Evolutionary conservation across 2,113 vertebrate genomes (phyloP), one percentile per base, ranked within the genome.

Genomic region (Chroicocephalus ridibundus): DNA sequence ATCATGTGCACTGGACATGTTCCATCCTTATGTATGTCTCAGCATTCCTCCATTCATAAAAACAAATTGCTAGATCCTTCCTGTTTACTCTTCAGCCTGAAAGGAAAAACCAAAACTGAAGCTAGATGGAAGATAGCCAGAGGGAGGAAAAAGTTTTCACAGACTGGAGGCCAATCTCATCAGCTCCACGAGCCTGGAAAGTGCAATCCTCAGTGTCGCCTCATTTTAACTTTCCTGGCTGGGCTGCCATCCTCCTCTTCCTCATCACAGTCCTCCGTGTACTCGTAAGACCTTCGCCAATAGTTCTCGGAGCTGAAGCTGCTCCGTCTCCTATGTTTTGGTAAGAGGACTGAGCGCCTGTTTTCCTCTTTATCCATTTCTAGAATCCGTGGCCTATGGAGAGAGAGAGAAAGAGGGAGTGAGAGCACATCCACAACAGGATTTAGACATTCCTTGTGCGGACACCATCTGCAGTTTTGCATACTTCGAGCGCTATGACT

Each of bases 341-440:
- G 98, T 95, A 99, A 98, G 77, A 98, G 91, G 36, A 99, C 98
- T 0, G 99, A 99, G 55, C 98, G 98, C 77, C 99, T 98, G 97
- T 99, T 99, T 97, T 99, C 99, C 88, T 99, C 99, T 94, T 99
- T 99, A 97, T 99, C 99, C 99, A 99, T 99, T 97, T 99, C 99
- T 60, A 99, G 98, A 88, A 99, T 98, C 51, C 99, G 98, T 32
- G 99, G 99, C 97, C 99, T 99, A 51, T 1, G 27, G 80, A 69
- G 36, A 60, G n/a, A 51, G 46, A 58, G 34, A 31, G 7, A 32
- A 11, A n/a, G n/a, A 34, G 15, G 31, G 17, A 31, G 31, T 96
- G 78, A 95, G 82, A 69, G 69, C 64, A 17, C 69, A 40, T 2
- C 52, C 77, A 12, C 0, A 0, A 1, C 0, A 1, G 57, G 57